Conservation (phyloP, 2,888 invertebrate species). For the Apantesis nais region DNA sequence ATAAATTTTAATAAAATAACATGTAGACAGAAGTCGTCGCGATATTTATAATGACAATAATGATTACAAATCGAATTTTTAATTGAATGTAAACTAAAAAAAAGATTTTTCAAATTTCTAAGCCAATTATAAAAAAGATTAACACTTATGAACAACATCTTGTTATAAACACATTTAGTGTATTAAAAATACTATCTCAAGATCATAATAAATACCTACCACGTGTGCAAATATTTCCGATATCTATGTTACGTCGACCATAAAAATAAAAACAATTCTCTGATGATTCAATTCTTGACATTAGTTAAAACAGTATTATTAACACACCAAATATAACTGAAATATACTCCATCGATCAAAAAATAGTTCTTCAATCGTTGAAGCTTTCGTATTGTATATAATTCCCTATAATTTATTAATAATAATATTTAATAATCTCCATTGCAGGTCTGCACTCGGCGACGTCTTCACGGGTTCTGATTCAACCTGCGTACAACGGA, state of each 20-base stretch:
- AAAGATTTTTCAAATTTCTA: slow-evolving; percentile 35
- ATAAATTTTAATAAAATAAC: slow-evolving; percentile 68
- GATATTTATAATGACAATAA: slow-evolving; percentile 56
- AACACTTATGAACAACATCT: slow-evolving; percentile 53
- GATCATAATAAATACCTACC: background rate
- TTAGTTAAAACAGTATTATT: slow-evolving; percentile 25
- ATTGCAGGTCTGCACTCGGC: slow-evolving; percentile 22
- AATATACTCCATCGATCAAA: slow-evolving; percentile 30
- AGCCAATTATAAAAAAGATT: slow-evolving; percentile 51
- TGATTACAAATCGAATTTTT: slow-evolving; percentile 55
- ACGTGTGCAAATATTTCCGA: background rate
- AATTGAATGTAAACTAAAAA: slow-evolving; percentile 46
- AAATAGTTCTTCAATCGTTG: slow-evolving; percentile 24
- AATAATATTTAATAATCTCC: slow-evolving; percentile 43
- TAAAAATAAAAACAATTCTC: background rate
- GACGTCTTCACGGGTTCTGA: slow-evolving; percentile 76
- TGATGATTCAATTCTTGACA: background rate
- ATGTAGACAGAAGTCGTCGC: slow-evolving; percentile 78
- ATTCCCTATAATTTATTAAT: slow-evolving; percentile 51
- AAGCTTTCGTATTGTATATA: slow-evolving; percentile 47
- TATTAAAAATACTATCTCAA: slow-evolving; percentile 37
- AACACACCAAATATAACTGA: slow-evolving; percentile 47
- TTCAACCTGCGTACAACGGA: slow-evolving; percentile 84
- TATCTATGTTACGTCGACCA: too few species aligned
- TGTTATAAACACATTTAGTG: slow-evolving; percentile 41